Evolutionary conservation across 2,113 vertebrate genomes (phyloP).

Genomic region (Syngnathoides biaculeatus): DNA sequence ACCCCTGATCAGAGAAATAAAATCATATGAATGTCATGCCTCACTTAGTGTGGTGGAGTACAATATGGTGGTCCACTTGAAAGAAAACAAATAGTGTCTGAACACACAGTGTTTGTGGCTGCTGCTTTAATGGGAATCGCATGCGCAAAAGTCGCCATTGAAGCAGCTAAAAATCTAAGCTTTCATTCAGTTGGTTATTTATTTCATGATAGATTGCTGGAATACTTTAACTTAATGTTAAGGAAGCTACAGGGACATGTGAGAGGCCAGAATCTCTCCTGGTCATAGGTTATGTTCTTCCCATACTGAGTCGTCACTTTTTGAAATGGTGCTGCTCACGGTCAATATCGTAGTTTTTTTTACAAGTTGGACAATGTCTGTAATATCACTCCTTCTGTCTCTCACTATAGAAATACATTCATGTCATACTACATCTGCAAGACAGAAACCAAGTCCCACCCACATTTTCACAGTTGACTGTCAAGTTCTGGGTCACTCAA

Average conservation of each 20-base stretch:
- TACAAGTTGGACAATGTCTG: background rate
- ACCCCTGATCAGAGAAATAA: constrained; percentile 63
- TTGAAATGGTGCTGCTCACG: constrained; percentile 17
- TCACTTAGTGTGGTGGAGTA: constrained; percentile 55
- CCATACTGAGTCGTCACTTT: constrained; percentile 65
- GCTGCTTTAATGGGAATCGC: constrained; percentile 55
- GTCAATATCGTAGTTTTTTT: constrained; percentile 6
- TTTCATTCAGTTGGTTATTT: constrained; percentile 52
- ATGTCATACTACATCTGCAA: constrained; percentile 37
- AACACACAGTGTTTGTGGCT: constrained; percentile 66
- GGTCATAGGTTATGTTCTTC: constrained; percentile 29
- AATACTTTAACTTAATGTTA: constrained; percentile 61
- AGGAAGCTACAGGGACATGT: constrained; percentile 58
- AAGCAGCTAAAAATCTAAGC: constrained; percentile 36
- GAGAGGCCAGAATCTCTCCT: constrained; percentile 36
- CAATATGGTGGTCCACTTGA: constrained; percentile 54
- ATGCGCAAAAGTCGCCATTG: constrained; percentile 47
- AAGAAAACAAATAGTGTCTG: constrained; percentile 73
- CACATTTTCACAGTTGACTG: constrained; percentile 51
- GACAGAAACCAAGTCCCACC: constrained; percentile 30
- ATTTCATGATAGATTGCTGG: constrained; percentile 35
- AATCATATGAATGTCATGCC: constrained; percentile 67
- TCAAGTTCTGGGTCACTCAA: constrained; percentile 50
- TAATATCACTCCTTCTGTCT: constrained; percentile 28
- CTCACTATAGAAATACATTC: constrained; percentile 21